Evolutionary conservation across 2,797 vertebrate species (phyloP).

Genomic region (Leucoraja ocellata): DNA sequence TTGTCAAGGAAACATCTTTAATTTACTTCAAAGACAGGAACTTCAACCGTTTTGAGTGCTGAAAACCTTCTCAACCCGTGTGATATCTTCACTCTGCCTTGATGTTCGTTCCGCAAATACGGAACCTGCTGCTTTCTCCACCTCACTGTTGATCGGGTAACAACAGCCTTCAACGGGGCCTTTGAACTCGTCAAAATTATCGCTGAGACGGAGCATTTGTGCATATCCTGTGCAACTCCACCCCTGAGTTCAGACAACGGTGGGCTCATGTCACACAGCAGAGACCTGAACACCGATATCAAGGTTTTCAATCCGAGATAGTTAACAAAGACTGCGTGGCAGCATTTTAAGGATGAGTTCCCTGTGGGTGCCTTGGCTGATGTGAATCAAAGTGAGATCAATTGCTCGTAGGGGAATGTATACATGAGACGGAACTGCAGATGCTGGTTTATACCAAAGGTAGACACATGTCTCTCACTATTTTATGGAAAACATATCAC

Average conservation of each 20-base stretch:
- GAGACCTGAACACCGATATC: not conserved
- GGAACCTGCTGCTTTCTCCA: not conserved
- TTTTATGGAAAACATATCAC: no score
- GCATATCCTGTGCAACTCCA: no score
- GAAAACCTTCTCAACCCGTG: not conserved
- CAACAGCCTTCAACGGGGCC: not conserved
- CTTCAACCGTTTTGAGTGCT: not conserved
- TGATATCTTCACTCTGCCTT: not conserved
- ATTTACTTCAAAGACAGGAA: conserved; percentile 2
- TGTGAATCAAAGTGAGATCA: not conserved
- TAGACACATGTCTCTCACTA: no score
- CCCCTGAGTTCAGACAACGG: not conserved
- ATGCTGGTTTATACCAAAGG: no score
- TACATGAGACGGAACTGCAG: no score
- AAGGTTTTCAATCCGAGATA: not conserved
- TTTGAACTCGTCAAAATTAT: not conserved
- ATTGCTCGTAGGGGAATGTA: not conserved
- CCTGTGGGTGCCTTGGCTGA: not conserved
- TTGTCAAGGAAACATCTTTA: conserved; percentile 4
- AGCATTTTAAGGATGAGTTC: no score
- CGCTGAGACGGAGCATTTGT: not conserved
- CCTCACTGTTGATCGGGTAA: not conserved
- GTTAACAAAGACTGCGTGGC: no score
- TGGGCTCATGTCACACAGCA: no score
- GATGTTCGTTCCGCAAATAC: not conserved